phyloP scores from a whole-genome alignment of 2,888 invertebrate genomes.

The Hofmannophila pseudospretella region DNA sequence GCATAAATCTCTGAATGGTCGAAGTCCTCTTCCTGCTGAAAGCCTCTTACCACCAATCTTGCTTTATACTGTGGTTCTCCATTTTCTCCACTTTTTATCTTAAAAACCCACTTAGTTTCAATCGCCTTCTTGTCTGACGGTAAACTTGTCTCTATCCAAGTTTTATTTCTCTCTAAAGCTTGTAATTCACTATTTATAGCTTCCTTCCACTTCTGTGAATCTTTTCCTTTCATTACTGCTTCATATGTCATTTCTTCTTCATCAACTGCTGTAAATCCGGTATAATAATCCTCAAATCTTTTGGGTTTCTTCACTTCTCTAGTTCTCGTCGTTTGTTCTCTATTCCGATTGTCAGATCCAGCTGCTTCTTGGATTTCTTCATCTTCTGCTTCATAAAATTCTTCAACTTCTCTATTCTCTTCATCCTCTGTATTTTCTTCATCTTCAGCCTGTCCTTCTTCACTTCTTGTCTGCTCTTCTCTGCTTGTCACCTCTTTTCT shows the following conservation, averaged over 20 bases:
- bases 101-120: conserved; percentile 26
- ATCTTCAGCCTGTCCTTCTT: not conserved
- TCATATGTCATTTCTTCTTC: conserved; percentile 13
- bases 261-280: not conserved
- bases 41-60: conserved; percentile 17
- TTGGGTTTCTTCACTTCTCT: conserved; percentile 2
- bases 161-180: conserved; percentile 17
- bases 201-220: conserved; percentile 16
- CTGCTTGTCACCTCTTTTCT: not conserved
- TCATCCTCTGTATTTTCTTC: too few relatives aligned
- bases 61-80: conserved; percentile 16
- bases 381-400: not conserved
- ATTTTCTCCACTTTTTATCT: conserved; percentile 13
- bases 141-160: conserved; percentile 14
- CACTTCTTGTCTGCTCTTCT: too few relatives aligned
- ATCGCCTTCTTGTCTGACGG: conserved; percentile 13
- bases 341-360: too few relatives aligned
- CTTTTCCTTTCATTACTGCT: conserved; percentile 16
- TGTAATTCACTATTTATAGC: conserved; percentile 17
- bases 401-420: not conserved
- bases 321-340: not conserved
- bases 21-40: conserved; percentile 13
- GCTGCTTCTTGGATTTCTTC: too few relatives aligned
- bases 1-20: conserved; percentile 14
- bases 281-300: conserved; percentile 1